These are phyloP conservation scores for Allygus modestus DNA, from an alignment of 2,888 invertebrate genomes.

Conservation along the genomic window DNA sequence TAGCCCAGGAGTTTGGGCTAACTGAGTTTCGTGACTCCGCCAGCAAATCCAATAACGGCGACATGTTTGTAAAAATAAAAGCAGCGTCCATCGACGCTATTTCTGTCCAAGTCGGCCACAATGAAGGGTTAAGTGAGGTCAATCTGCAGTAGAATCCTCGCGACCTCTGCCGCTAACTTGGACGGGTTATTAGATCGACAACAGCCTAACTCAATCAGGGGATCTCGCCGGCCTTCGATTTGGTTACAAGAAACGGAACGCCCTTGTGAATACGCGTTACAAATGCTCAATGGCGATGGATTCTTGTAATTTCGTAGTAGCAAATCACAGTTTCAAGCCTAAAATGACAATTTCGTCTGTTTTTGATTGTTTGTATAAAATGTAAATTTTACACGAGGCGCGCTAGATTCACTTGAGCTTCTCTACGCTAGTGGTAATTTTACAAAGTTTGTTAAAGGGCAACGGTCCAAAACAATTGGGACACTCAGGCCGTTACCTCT, in stretches of 20 bases:
- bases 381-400: too few species aligned
- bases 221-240: conserved; percentile 10
- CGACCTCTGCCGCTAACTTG: conserved; percentile 5
- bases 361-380: too few species aligned
- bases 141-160: conserved; percentile 46
- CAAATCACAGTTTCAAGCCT: too few species aligned
- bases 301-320: too few species aligned
- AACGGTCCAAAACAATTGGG: too few species aligned
- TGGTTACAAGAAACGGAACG: background rate
- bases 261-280: background rate
- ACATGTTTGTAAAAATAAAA: conserved; percentile 57
- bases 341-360: too few species aligned
- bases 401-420: too few species aligned
- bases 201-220: conserved; percentile 52
- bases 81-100: conserved; percentile 19
- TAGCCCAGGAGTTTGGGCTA: conserved; percentile 44
- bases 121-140: conserved; percentile 60
- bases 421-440: too few species aligned
- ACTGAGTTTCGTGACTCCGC: conserved; percentile 15
- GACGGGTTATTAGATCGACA: conserved; percentile 44
- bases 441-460: too few species aligned
- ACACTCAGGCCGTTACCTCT: too few species aligned
- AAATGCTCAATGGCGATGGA: too few species aligned
- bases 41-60: conserved; percentile 28
- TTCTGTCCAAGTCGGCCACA: conserved; percentile 29